phyloP scores from a whole-genome alignment of 1,140 invertebrate genomes.

The Teleogryllus occipitalis region DNA sequence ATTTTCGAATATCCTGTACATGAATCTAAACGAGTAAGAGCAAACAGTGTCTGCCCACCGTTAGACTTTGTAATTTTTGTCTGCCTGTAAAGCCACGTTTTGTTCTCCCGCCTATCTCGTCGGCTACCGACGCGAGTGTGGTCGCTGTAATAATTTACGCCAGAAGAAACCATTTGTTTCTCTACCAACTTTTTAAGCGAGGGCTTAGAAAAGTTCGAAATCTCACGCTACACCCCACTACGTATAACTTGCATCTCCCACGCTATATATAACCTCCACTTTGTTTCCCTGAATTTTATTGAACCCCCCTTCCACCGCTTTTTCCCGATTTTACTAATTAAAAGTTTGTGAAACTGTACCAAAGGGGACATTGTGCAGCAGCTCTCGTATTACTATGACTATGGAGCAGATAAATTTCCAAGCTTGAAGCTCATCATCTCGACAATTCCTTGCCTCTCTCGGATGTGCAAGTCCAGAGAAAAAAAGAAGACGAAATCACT shows the following conservation, averaged over 20 bases:
- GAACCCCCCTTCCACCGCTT: not conserved
- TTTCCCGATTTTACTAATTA: conserved; percentile 16
- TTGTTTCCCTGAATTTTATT: conserved; percentile 12
- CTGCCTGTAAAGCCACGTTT: no score
- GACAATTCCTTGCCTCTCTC: not conserved
- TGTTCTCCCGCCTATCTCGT: no score
- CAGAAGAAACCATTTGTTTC: no score
- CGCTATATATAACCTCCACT: conserved; percentile 8
- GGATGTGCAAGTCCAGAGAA: not conserved
- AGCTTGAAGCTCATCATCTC: conserved; percentile 13
- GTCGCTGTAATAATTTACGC: no score
- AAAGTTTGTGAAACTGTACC: conserved; percentile 18
- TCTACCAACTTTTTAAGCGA: no score
- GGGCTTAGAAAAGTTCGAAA: no score
- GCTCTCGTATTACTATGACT: conserved; percentile 1
- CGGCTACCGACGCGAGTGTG: no score
- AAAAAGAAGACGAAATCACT: conserved; percentile 7
- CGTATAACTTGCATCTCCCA: not conserved
- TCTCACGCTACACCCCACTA: not conserved
- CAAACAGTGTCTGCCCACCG: no score
- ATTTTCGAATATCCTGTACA: no score
- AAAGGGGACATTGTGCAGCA: conserved; percentile 16
- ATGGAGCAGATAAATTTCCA: conserved; percentile 8
- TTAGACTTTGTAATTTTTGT: no score
- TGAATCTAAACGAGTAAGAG: no score